Base-by-base conservation (phyloP, 2,888 invertebrate genomes). In the Drosophila paranaensis region DNA sequence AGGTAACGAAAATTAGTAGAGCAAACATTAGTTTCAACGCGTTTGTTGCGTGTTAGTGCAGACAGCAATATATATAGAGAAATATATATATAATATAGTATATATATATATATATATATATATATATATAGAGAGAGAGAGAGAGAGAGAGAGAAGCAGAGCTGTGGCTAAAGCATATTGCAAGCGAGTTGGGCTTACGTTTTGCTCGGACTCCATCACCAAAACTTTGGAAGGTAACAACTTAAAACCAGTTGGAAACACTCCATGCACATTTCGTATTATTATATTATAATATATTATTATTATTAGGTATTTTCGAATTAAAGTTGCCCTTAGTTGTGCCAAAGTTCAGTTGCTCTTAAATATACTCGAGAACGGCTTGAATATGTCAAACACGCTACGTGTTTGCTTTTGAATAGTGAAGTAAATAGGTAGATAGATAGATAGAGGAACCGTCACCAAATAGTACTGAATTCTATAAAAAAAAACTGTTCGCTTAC, bases 331-430 rank as follows among this genome's bases (percentile, higher is more conserved):
- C 61, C 57, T 70, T 62, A 53, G 63, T 63, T 63, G 68, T 68
- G 65, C 48, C 58, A 62, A 53, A 60, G 57, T 69, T 88, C 71
- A 79, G 71, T 80, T 90, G 77, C 89, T 85, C 82, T 82, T 91
- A 64, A 91, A 91, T 54, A 91, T 88, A 63, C 79, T 90, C 73
- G 91, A 91, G 58, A 91, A 80, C 63, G 91, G 91, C 74, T 87
- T 91, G 82, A 91, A 91, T 73, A 91, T 82, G 67, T 91, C 82
- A 81, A 91, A 91, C 68, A 91, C 88, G 74, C 90, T 90, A 72
- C 89, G 90, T 80, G 90, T 70, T 78, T 88, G 89, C 91, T 91
- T 83, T 53, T 6, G 35, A 25, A 20, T 66, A 42, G 62, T 65
- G 43, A 58, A 58, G 60, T 60, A 45, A 42, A 46, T 45, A 56